These are phyloP conservation scores for Pterostichus madidus DNA, from an alignment of 2,888 invertebrate genomes.

Conservation along the genomic window DNA sequence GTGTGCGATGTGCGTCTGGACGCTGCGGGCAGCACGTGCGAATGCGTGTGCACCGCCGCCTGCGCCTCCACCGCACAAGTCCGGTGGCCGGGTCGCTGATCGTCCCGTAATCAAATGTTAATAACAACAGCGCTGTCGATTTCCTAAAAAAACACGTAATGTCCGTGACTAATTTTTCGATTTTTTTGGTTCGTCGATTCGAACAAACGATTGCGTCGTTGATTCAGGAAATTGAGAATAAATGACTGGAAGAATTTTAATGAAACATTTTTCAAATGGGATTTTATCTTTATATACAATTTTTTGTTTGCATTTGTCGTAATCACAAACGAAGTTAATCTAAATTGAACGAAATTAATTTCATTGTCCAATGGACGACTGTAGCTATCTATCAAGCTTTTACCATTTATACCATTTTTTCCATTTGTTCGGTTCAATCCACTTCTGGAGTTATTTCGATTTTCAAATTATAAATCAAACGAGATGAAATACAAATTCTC, in stretches of 20 bases:
- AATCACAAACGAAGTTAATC: slow-evolving; percentile 77
- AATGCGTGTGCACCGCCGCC: slow-evolving; percentile 9
- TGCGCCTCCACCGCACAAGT: slow-evolving; percentile 47
- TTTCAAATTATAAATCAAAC: slow-evolving; percentile 59
- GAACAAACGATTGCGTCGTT: slow-evolving; percentile 68
- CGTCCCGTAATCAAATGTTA: slow-evolving; percentile 69
- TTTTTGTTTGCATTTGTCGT: slow-evolving; percentile 74
- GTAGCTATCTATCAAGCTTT: slow-evolving; percentile 65
- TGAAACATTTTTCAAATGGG: slow-evolving; percentile 75
- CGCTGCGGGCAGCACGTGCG: slow-evolving; percentile 17
- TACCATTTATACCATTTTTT: slow-evolving; percentile 61
- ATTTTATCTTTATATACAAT: slow-evolving; percentile 73
- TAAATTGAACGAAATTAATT: slow-evolving; percentile 77
- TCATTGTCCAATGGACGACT: slow-evolving; percentile 72
- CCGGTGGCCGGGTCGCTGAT: slow-evolving; percentile 46
- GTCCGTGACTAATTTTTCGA: slow-evolving; percentile 67
- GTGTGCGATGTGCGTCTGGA: slow-evolving; percentile 10
- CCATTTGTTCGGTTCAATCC: slow-evolving; percentile 54
- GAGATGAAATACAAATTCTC: slow-evolving; percentile 29
- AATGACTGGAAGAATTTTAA: slow-evolving; percentile 77
- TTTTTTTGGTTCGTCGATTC: slow-evolving; percentile 67
- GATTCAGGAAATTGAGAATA: slow-evolving; percentile 73
- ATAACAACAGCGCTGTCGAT: slow-evolving; percentile 68
- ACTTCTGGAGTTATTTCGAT: slow-evolving; percentile 55
- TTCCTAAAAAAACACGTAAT: slow-evolving; percentile 67